Percentiles rank a stretch among this genome's conserved stretches.
phyloP scores from a whole-genome alignment of 92 coral and sea anemone species.

The Actinernus sp. region DNA sequence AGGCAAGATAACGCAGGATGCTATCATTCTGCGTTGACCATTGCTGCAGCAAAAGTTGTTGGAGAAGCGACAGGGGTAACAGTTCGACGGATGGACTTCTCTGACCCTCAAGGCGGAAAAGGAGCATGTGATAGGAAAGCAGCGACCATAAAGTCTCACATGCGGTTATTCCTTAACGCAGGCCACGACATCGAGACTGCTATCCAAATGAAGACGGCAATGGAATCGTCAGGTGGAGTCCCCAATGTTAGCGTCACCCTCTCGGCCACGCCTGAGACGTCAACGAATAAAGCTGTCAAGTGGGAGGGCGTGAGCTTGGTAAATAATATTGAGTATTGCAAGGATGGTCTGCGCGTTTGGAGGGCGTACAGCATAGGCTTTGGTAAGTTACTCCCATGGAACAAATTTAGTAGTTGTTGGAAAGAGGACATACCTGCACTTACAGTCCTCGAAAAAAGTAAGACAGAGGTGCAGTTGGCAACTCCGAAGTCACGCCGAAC shows the following conservation, averaged over 20 bases:
- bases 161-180: slow-evolving; percentile 31
- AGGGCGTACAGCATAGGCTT: slow-evolving; percentile 20
- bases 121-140: slow-evolving; percentile 56
- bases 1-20: slow-evolving; percentile 67
- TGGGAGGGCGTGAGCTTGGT: slow-evolving; percentile 30
- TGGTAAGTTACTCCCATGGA: slow-evolving; percentile 19
- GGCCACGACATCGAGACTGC: slow-evolving; percentile 36
- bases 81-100: slow-evolving; percentile 30
- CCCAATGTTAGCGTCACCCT: slow-evolving; percentile 52
- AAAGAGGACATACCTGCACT: too few relatives aligned
- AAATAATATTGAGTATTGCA: slow-evolving; percentile 18
- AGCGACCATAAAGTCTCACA: slow-evolving; percentile 53
- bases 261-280: slow-evolving; percentile 2
- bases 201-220: slow-evolving; percentile 24
- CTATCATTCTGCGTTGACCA: slow-evolving; percentile 49
- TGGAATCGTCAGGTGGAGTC: slow-evolving; percentile 47
- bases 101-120: slow-evolving; percentile 53
- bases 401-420: too few relatives aligned
- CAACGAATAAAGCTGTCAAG: neutral
- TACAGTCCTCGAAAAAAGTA: too few relatives aligned
- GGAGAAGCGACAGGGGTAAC: slow-evolving; percentile 12
- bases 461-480: neutral
- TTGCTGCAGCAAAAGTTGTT: slow-evolving; percentile 19
- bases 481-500: slow-evolving; percentile 1
- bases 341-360: slow-evolving; percentile 7